Percentiles rank a stretch among this genome's conserved stretches.
Conservation (phyloP, 53 echinoderm and acorn worm genomes). For the Arbacia lixula region DNA sequence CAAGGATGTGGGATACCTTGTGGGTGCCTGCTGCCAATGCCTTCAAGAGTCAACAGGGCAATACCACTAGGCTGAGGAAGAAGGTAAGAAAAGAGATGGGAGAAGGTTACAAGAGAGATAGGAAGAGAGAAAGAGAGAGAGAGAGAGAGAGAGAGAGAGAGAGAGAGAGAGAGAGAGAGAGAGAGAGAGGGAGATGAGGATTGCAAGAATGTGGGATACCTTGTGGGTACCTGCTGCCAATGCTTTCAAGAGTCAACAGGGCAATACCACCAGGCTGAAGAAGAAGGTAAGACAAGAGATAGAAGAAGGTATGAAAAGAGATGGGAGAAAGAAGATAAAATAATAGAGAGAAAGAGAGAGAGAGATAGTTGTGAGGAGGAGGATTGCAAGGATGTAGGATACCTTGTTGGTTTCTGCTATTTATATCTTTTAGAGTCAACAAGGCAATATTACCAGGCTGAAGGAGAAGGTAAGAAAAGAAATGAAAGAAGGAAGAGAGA, state of each 20-base stretch:
- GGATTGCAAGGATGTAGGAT: slow-evolving; percentile 91
- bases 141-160: not conserved
- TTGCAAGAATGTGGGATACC: slow-evolving; percentile 82
- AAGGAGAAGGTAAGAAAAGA: slow-evolving; percentile 91
- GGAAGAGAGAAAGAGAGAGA: not conserved
- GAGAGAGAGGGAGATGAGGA: not conserved
- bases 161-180: not conserved
- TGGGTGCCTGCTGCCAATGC: slow-evolving; percentile 80
- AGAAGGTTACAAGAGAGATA: too few species aligned
- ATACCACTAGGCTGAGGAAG: slow-evolving; percentile 66
- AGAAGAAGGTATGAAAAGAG: too few species aligned
- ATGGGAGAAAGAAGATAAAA: too few species aligned
- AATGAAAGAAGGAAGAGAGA: too few species aligned
- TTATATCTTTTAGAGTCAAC: slow-evolving; percentile 55
- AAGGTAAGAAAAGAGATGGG: too few species aligned
- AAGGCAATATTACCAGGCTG: slow-evolving; percentile 63
- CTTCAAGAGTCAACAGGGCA: slow-evolving; percentile 58
- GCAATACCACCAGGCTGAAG: slow-evolving; percentile 64
- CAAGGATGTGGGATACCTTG: slow-evolving; percentile 79
- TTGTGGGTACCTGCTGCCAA: slow-evolving; percentile 87
- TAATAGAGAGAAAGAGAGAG: too few species aligned
- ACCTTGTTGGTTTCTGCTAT: slow-evolving; percentile 84
- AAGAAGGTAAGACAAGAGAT: slow-evolving; percentile 90
- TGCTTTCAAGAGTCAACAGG: slow-evolving; percentile 59
- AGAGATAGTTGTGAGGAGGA: too few species aligned